Evolutionary conservation across 2,797 vertebrate species (phyloP), one percentile per base, ranked within the genome.

Genomic region (Lepilemur septentrionalis): DNA sequence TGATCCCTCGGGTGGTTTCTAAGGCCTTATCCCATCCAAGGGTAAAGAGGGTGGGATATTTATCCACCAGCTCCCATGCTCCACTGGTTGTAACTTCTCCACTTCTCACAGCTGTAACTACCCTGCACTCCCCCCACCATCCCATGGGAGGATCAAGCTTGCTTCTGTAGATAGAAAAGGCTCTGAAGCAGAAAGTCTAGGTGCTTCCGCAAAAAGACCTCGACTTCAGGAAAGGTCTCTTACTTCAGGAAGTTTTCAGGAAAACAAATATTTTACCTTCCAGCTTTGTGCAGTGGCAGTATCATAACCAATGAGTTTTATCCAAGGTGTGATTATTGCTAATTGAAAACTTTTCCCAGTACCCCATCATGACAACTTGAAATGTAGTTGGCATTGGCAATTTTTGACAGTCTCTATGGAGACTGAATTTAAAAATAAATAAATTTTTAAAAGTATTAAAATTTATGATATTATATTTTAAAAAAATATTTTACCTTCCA

Each of bases 261-360:
- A 81, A 97, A 95, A 91, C 87, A 92, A 96, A 94, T 92, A 92
- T 32, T 95, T 91, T 91, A 57, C 59, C 12, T 14, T 48, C 48
- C 48, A 48, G 13, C 48, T 48, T 48, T 48, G 48, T 48, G 48
- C 48, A 48, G 48, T 13, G 48, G 48, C 12, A 14, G 48, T 48
- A 48, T 48, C 12, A 13, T 48, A 48, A 48, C 48, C 48, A 48
- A 48, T 48, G 48, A 14, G 48, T 48, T 48, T 48, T 48, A 48
- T 48, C 13, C 1, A 13, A 48, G 48, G 48, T 3, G 46, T 11
- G 11, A 48, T 48, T 48, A 48, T 48, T 48, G 46, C 46, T 48
- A 48, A 48, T 48, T 48, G 46, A 48, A 48, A 48, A 48, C 46
- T 48, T 48, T 48, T 48, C 46, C 46, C 46, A 13, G 13, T 48